Conservation (phyloP, 2,797 vertebrate genomes). For the Acridotheres tristis region DNA sequence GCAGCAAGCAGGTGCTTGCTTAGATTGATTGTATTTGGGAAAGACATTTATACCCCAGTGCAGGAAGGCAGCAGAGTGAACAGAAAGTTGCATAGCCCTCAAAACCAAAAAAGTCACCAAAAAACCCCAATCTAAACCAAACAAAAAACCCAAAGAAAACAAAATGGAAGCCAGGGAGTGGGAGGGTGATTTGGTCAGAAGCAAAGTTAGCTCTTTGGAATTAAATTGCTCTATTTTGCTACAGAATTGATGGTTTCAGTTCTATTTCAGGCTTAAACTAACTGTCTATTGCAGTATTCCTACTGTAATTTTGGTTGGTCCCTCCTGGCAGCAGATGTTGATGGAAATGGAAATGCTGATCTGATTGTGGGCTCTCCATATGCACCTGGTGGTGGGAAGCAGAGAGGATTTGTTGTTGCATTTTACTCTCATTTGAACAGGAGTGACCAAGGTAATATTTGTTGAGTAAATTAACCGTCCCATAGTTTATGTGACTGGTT, state of each 20-base stretch:
- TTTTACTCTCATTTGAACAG: slow-evolving; percentile 68
- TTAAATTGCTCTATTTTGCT: not conserved
- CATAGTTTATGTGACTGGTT: not conserved
- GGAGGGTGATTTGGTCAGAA: not conserved
- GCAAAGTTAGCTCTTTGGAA: not conserved
- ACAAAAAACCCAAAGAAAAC: not conserved
- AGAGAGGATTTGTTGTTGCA: slow-evolving; percentile 75
- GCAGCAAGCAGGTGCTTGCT: not conserved
- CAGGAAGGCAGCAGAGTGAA: not conserved
- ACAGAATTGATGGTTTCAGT: not conserved
- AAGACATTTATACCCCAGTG: not conserved
- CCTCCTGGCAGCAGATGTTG: slow-evolving; percentile 75
- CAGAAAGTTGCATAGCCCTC: not conserved
- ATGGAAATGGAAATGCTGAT: slow-evolving; percentile 68
- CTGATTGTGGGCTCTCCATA: slow-evolving; percentile 78
- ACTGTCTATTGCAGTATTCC: slow-evolving; percentile 60
- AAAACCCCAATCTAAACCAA: rapidly evolving
- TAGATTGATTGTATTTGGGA: not conserved
- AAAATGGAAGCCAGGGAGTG: not conserved
- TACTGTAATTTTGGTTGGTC: slow-evolving; percentile 83
- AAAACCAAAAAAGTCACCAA: not conserved
- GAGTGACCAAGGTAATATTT: slow-evolving; percentile 64
- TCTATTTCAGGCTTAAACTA: not conserved
- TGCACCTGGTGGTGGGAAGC: slow-evolving; percentile 74
- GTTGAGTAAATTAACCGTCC: not conserved